Evolutionary conservation across 2,797 vertebrate genomes (phyloP).

Genomic region (Molossus alvarezi): DNA sequence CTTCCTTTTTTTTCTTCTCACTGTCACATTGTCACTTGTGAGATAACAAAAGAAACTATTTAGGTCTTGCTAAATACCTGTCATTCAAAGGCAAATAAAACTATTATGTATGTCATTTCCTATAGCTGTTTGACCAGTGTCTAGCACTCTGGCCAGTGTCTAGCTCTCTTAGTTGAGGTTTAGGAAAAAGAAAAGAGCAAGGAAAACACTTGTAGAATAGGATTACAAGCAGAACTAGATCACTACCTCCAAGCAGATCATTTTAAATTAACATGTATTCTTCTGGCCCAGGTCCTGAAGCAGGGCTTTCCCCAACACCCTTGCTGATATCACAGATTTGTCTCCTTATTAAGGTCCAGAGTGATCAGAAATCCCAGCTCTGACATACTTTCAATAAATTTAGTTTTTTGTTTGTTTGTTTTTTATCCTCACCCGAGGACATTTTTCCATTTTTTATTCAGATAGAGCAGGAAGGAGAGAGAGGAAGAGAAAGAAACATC

Average conservation of each 20-base stretch:
- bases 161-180: not conserved
- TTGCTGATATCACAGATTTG: not conserved
- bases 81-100: conserved; percentile 37
- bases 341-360: conserved; percentile 19
- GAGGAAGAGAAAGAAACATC: too few relatives aligned
- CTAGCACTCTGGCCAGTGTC: not conserved
- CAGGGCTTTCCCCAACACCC: not conserved
- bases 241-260: not conserved
- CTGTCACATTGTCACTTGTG: not conserved
- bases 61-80: not conserved
- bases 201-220: not conserved
- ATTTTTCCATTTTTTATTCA: too few relatives aligned
- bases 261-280: not conserved
- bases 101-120: not conserved
- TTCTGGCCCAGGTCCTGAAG: not conserved
- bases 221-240: conserved; percentile 21
- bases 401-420: too few relatives aligned
- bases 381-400: conserved; percentile 64
- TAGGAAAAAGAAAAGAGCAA: not conserved
- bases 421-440: too few relatives aligned
- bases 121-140: not conserved
- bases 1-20: not conserved
- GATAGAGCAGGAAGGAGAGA: too few relatives aligned
- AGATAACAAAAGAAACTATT: conserved; percentile 21
- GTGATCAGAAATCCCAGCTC: conserved; percentile 64